These are phyloP conservation scores for Hypsibius dujardini DNA, from an alignment of 1,140 invertebrate species.

Conservation along the genomic window DNA sequence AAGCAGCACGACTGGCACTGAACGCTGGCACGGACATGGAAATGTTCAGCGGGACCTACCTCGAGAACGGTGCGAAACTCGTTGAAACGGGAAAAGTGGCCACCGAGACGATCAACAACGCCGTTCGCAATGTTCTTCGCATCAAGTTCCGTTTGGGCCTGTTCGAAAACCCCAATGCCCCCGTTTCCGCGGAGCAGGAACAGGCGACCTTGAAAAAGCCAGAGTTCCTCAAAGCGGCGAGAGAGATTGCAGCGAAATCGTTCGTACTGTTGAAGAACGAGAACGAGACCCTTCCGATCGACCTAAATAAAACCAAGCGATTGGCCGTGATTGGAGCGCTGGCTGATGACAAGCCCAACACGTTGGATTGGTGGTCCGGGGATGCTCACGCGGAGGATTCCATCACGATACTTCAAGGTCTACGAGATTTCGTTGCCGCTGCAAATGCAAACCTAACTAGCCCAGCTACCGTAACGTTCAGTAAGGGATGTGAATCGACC, in stretches of 20 bases:
- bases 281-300: slow-evolving; percentile 18
- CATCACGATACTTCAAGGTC: background rate
- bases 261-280: slow-evolving; percentile 23
- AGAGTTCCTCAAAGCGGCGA: slow-evolving; percentile 15
- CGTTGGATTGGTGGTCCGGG: slow-evolving; percentile 19
- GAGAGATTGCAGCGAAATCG: slow-evolving; percentile 17
- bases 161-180: slow-evolving; percentile 20
- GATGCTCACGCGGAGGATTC: slow-evolving; percentile 14
- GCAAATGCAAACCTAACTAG: background rate
- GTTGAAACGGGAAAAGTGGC: slow-evolving; percentile 12
- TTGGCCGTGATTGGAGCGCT: slow-evolving; percentile 22
- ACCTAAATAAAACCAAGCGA: background rate
- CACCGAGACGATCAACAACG: slow-evolving; percentile 18
- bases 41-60: background rate
- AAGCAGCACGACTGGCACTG: slow-evolving; percentile 15
- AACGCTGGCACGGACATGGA: slow-evolving; percentile 20
- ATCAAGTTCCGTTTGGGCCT: slow-evolving; percentile 21
- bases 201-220: slow-evolving; percentile 9
- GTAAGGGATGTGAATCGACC: background rate
- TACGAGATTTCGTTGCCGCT: background rate
- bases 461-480: background rate
- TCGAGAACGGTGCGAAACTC: background rate
- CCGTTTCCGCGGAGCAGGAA: background rate
- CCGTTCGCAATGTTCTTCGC: slow-evolving; percentile 19
- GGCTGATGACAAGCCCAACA: slow-evolving; percentile 15